phyloP scores from a whole-genome alignment of 2,797 vertebrate species.

The Poecilia wingei region DNA sequence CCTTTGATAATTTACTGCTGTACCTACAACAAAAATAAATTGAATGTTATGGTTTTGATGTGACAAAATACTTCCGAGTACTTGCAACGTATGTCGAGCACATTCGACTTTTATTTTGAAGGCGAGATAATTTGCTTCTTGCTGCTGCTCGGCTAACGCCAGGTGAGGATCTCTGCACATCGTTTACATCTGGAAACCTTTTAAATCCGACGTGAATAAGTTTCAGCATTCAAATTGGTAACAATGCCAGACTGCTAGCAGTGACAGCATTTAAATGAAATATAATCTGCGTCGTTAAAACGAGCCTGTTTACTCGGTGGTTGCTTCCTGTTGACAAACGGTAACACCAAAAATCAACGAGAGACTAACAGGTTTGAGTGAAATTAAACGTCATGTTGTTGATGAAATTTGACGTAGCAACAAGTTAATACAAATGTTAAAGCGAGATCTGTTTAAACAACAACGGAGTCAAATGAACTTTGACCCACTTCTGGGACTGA shows the following conservation, averaged over 20 bases:
- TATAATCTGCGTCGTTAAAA: not conserved
- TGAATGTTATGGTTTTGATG: not conserved
- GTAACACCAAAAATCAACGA: not conserved
- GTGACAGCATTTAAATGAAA: too few species aligned
- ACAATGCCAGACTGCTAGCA: not conserved
- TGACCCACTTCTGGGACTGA: conserved; percentile 40
- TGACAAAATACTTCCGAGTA: not conserved
- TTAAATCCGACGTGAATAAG: accelerated
- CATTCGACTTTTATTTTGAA: conserved; percentile 64
- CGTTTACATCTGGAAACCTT: not conserved
- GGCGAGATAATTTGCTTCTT: not conserved
- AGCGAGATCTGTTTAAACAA: not conserved
- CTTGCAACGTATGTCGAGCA: not conserved
- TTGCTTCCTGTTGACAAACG: not conserved
- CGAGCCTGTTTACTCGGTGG: not conserved
- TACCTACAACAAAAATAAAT: not conserved
- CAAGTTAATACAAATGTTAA: not conserved
- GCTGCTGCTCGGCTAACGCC: not conserved
- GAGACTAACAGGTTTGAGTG: not conserved
- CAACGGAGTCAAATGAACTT: conserved; percentile 39
- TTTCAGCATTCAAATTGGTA: not conserved
- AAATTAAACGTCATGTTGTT: not conserved
- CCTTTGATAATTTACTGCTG: not conserved
- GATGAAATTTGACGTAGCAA: not conserved
- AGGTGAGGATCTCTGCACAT: conserved; percentile 1